Evolutionary conservation across 2,888 invertebrate species (phyloP).

Genomic region (Habroteleia sp.): DNA sequence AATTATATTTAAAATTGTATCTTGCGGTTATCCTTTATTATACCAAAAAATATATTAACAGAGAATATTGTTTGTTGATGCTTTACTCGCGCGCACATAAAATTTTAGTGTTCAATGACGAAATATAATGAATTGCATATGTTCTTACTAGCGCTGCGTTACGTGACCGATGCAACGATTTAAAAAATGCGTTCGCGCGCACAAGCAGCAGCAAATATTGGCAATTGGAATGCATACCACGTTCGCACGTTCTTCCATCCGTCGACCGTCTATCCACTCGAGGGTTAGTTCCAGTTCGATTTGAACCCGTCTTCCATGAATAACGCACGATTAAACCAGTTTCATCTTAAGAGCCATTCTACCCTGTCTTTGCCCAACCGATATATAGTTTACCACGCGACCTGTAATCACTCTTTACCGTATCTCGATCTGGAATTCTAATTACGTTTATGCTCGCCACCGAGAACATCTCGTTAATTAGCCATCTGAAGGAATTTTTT

Average conservation of each 20-base stretch:
- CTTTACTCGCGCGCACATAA: neutral
- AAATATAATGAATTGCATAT: constrained; percentile 24
- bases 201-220: constrained; percentile 5
- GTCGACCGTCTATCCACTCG: constrained; percentile 28
- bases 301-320: constrained; percentile 31
- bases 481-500: constrained; percentile 9
- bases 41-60: no score
- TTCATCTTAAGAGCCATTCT: constrained; percentile 22
- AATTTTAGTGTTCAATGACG: constrained; percentile 13
- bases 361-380: constrained; percentile 12
- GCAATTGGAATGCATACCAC: constrained; percentile 32
- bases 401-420: constrained; percentile 31
- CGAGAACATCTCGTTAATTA: constrained; percentile 33
- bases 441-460: constrained; percentile 21
- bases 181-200: constrained; percentile 17
- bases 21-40: no score
- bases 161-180: constrained; percentile 22
- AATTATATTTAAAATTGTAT: no score
- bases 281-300: constrained; percentile 37
- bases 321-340: constrained; percentile 49
- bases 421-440: constrained; percentile 35
- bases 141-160: constrained; percentile 10
- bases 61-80: neutral
- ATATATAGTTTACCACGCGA: constrained; percentile 27
- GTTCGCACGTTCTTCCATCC: constrained; percentile 31